Base-by-base conservation (phyloP, 2,888 invertebrate genomes). In the Branchipolynoe longqiensis region DNA sequence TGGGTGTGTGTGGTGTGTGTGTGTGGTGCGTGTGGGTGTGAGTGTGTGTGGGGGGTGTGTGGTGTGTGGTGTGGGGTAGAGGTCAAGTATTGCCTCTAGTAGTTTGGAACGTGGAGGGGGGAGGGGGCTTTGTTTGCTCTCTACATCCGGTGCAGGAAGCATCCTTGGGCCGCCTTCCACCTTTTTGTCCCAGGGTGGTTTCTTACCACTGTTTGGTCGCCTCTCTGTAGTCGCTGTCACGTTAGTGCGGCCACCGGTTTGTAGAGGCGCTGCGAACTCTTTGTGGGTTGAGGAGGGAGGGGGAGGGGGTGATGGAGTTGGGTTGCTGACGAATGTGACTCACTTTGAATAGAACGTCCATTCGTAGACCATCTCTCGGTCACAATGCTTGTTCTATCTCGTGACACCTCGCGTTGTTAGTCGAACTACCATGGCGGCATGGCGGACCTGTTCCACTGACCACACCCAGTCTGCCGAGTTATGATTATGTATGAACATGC, bases 381-480 rank as follows among this genome's bases (percentile, higher is more conserved):
- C 69, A 69, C 69, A 69, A 69, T 69, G 38, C 36, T 25, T n/a
- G 36, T 33, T 25, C 69, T 69, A n/a, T 69, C 69, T 36, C 12
- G 33, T 14, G 18, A 0, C 69, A 69, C 69, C n/a, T 25, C 36
- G 4, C 69, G 14, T 12, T 69, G 69, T 69, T 69, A 38, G 33
- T 38, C 12, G 69, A 69, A 22, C 69, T 22, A 69, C 33, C 69
- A 69, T 2, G 36, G 38, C n/a, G n/a, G 18, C 4, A n/a, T 18
- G 8, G 4, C 22, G 58, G 58, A 8, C 58, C 58, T n/a, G 58
- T 48, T 48, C 58, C n/a, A n/a, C 58, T 58, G 58, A 58, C 58
- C 58, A n/a, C 12, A 14, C 58, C n/a, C 38, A 69, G 38, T 69
- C 69, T 69, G 69, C 22, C 14, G 69, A 69, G 25, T 69, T 69